Conservation (phyloP, 2,888 invertebrate species). For the Colostygia pectinataria region DNA sequence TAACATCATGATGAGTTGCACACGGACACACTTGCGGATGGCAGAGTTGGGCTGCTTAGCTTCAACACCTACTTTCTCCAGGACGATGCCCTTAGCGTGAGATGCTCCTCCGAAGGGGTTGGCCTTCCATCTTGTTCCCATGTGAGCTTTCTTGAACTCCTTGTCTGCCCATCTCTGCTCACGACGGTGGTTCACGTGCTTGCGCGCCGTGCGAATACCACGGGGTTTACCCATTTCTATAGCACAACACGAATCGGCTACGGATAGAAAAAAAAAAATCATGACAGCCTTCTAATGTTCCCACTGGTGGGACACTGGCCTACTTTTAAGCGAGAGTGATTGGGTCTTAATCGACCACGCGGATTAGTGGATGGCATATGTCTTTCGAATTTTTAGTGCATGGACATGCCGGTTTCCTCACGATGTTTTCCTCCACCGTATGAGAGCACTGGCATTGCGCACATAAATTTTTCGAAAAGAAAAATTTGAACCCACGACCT, state of each 20-base stretch:
- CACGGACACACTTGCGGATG: constrained; percentile 99
- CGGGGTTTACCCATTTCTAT: constrained; percentile 92
- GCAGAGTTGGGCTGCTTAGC: constrained; percentile 99
- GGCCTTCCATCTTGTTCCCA: constrained; percentile 99
- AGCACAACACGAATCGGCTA: constrained; percentile 83
- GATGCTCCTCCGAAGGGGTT: constrained; percentile 99
- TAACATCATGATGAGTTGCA: constrained; percentile 99
- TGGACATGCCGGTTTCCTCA: too few relatives aligned
- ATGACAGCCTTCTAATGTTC: too few relatives aligned
- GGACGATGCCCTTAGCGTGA: constrained; percentile 99
- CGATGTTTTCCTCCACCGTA: too few relatives aligned
- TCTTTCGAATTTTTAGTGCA: too few relatives aligned
- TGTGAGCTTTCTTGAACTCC: constrained; percentile 99
- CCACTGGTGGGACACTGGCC: too few relatives aligned
- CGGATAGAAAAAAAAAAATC: constrained; percentile 83
- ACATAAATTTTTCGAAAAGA: too few relatives aligned
- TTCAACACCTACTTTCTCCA: constrained; percentile 99
- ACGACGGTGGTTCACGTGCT: constrained; percentile 98
- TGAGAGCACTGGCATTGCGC: too few relatives aligned
- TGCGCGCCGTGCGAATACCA: constrained; percentile 99
- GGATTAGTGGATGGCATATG: too few relatives aligned
- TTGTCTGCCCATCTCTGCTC: constrained; percentile 99
- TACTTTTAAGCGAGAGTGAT: too few relatives aligned
- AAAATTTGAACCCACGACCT: too few relatives aligned
- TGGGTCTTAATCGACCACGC: too few relatives aligned